These are phyloP conservation scores for Hydrolagus colliei DNA, from an alignment of 2,797 vertebrate genomes.

Conservation along the genomic window DNA sequence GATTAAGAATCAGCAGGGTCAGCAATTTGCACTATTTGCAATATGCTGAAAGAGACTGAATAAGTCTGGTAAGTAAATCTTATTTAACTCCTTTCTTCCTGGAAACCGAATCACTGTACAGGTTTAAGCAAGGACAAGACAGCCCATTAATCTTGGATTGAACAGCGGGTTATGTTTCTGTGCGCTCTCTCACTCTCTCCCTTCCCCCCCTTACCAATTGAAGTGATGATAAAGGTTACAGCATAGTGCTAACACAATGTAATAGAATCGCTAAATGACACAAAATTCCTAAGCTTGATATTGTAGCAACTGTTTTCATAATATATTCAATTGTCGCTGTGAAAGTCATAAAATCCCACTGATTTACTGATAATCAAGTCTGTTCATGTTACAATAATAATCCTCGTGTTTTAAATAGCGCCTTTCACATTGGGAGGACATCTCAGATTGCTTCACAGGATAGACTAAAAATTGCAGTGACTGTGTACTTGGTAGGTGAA, in stretches of 20 bases:
- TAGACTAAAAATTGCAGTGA: too few relatives aligned
- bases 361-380: not conserved
- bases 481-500: too few relatives aligned
- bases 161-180: not conserved
- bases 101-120: not conserved
- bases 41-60: slow-evolving; percentile 20
- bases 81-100: not conserved
- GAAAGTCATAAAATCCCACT: not conserved
- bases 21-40: not conserved
- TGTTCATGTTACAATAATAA: not conserved
- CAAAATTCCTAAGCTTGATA: not conserved
- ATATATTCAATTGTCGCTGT: too few relatives aligned
- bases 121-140: not conserved
- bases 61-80: not conserved
- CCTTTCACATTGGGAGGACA: too few relatives aligned
- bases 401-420: too few relatives aligned
- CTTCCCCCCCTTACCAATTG: too few relatives aligned
- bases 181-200: too few relatives aligned
- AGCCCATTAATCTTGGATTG: not conserved
- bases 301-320: not conserved
- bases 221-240: not conserved
- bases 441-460: too few relatives aligned
- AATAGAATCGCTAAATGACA: too few relatives aligned
- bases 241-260: too few relatives aligned
- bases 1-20: not conserved